Evolutionary conservation across 2,888 invertebrate species (phyloP).

Genomic region (Drosophila planitibia): DNA sequence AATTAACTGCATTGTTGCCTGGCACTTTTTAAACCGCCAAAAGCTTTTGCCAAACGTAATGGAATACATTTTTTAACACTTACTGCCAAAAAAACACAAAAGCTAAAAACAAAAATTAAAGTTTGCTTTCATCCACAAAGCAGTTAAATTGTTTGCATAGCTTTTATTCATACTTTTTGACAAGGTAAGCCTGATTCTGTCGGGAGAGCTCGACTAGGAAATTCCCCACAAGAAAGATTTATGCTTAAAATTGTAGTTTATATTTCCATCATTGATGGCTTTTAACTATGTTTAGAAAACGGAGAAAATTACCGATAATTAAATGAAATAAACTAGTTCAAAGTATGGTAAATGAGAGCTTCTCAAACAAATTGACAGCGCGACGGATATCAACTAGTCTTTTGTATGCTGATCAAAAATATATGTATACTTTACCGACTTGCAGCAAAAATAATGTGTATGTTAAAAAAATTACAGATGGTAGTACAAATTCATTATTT

Average conservation of each 20-base stretch:
- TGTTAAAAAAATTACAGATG: background rate
- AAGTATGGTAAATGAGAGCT: background rate
- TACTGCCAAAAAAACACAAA: conserved; percentile 4
- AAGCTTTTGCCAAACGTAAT: conserved; percentile 26
- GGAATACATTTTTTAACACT: conserved; percentile 39
- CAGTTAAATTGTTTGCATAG: conserved; percentile 28
- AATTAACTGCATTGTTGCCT: conserved; percentile 57
- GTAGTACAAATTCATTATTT: accelerated
- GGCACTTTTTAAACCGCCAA: conserved; percentile 21
- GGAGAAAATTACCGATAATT: background rate
- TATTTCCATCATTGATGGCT: background rate
- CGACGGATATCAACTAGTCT: background rate
- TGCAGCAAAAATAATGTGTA: background rate
- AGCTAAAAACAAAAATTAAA: background rate
- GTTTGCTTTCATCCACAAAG: conserved; percentile 30
- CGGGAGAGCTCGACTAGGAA: background rate
- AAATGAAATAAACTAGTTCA: background rate
- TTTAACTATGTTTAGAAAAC: accelerated
- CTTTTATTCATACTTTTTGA: conserved; percentile 1
- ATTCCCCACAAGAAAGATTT: background rate
- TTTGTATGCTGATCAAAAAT: background rate
- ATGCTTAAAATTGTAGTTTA: background rate
- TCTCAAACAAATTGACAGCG: background rate
- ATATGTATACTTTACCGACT: background rate
- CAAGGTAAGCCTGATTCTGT: background rate